Evolutionary conservation across 23 tunicate species (phyloP).

Genomic region (Styela clava): DNA sequence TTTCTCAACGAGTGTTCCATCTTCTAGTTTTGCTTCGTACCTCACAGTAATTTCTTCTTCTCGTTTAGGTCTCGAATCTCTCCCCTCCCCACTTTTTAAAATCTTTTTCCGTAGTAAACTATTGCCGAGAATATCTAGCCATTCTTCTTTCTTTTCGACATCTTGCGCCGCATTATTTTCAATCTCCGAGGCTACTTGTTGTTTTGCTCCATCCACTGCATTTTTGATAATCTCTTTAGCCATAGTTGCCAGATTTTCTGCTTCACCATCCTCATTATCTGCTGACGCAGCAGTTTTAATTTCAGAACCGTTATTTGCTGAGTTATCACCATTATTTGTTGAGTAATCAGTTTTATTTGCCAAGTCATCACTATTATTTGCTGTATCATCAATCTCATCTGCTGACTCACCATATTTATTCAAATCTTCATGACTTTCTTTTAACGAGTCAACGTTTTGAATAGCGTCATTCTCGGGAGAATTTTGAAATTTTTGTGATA

Average conservation of each 20-base stretch:
- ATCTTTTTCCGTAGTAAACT: conserved; percentile 49
- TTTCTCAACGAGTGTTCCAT: conserved; percentile 34
- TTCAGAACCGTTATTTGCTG: background rate
- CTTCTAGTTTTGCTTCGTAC: conserved; percentile 12
- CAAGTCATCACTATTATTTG: background rate
- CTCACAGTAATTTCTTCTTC: conserved; percentile 60
- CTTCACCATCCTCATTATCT: background rate
- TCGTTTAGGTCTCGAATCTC: conserved; percentile 32
- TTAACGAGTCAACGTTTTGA: background rate
- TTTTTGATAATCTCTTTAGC: background rate
- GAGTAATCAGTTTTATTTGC: background rate
- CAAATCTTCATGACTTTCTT: background rate
- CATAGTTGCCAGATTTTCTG: background rate
- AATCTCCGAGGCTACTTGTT: conserved; percentile 6
- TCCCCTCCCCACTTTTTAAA: conserved; percentile 38
- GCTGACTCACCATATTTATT: background rate
- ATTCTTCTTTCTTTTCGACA: background rate
- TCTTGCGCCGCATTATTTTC: background rate
- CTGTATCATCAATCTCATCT: background rate
- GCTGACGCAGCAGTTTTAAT: background rate
- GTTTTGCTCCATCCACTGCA: background rate
- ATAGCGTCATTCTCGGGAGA: background rate
- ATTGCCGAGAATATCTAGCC: conserved; percentile 45
- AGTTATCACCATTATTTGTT: too few species aligned
- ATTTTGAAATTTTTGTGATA: background rate